Evolutionary conservation across 2,797 vertebrate species (phyloP), one percentile per base, ranked within the genome.

Genomic region (Malurus splendens): DNA sequence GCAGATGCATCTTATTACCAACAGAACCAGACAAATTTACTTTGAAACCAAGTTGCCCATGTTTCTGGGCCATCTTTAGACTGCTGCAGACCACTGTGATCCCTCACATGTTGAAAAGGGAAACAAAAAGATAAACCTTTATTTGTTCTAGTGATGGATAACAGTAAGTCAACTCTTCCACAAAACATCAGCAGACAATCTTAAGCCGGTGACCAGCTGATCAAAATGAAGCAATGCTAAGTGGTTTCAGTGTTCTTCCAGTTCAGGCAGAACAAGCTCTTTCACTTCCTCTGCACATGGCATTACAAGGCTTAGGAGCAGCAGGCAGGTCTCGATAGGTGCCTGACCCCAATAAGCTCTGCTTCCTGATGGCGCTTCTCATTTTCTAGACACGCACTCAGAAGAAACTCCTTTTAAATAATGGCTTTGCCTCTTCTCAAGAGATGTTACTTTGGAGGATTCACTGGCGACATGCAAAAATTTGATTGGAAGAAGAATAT

Each of bases 141-240:
- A 36, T 51, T 79, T 66, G 30, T 70, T 83, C 52, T 64, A 1
- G 0, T 9, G 27, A 32, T 5, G n/a, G 39, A 27, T 5, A 66
- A 39, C 27, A 47, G 27, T 11, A 57, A 39, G n/a, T 22, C 19
- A 57, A 55, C 14, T 79, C 81, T 86, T 90, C 57, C 30, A 71
- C 1, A 33, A 52, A 67, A 30, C 0, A 1, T 19, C 5, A 47
- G 51, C 22, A 55, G 74, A 41, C 12, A 62, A 27, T 18, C 45
- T 79, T 18, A 45, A 0, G 0, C 3, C 0, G 0, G 22, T 36
- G 32, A 73, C 8, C 60, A 56, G 61, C 6, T 50, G 41, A 67
- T 38, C n/a, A 28, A 52, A 54, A 80, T 0, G 20, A 82, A 57
- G 42, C 57, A 66, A 61, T 7, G 17, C 7, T 18, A 67, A 48